Base-by-base conservation (phyloP, 1,140 invertebrate genomes). In the Psix sp. region DNA sequence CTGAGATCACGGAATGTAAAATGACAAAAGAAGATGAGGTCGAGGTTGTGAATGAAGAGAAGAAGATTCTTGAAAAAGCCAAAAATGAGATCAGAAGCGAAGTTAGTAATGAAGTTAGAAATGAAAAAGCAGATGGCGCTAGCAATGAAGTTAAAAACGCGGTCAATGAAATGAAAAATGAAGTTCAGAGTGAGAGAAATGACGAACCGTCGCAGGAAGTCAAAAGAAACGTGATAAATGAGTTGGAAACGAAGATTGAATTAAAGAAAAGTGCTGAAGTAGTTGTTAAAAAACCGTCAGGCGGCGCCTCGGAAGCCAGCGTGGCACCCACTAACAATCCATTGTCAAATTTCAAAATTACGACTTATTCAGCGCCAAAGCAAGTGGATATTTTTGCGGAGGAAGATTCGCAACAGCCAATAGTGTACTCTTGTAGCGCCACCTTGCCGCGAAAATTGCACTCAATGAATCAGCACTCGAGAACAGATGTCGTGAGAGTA, bases 301-400 rank as follows among this genome's bases (percentile, higher is more conserved):
- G 67, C 39, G 42, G 31, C 10, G 18, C n/a, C 17, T 45, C 54
- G 5, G 74, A 79, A 0, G 77, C 77, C 0, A 79, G 77, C 42
- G 67, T 87, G 1, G 83, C 82, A 0, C 84, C 84, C 0, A 45
- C 82, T 0, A 83, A 86, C 33, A 87, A 86, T 33, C 84, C 82
- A 2, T 21, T 87, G 18, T 80, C 84, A 0, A 88, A 88, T 48
- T 88, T 88, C 51, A 86, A 81, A 0, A 87, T 88, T 5, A 85
- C 86, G 0, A 86, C 86, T 0, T 88, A 88, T 15, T 75, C 82
- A 2, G 77, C 76, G 4, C 79, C 80, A 18, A 86, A 83, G 21
- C 82, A 70, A 29, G 10, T 82, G 0, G 81, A 86, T 17, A 86
- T 88, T 36, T 88, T 83, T 17, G 80, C 82, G 0, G 78, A 82